phyloP scores from a whole-genome alignment of 2,113 vertebrate genomes.

The Mastomys coucha region DNA sequence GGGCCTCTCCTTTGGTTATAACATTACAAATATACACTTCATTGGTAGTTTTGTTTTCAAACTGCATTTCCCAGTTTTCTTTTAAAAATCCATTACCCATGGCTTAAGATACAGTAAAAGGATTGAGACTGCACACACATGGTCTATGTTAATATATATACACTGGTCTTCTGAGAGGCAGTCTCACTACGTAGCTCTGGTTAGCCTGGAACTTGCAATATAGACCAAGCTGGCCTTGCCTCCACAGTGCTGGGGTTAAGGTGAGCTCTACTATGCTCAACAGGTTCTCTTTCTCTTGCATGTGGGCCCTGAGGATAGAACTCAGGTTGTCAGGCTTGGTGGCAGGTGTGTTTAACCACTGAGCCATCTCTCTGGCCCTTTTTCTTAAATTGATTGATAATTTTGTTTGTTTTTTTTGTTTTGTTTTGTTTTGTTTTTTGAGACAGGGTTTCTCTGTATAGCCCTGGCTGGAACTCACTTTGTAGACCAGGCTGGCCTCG shows the following conservation, averaged over 20 bases:
- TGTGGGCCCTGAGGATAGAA: not conserved
- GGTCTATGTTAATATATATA: not conserved
- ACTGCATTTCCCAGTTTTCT: not conserved
- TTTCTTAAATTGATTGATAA: not conserved
- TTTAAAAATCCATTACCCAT: not conserved
- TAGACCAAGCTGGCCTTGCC: not conserved
- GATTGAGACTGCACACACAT: not conserved
- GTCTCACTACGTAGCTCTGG: not conserved
- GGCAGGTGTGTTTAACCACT: not conserved
- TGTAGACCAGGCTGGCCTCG: too few relatives aligned
- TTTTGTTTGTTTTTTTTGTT: too few relatives aligned
- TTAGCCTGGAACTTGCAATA: not conserved
- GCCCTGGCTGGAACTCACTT: too few relatives aligned
- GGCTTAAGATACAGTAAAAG: not conserved
- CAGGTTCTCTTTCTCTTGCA: not conserved
- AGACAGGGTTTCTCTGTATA: too few relatives aligned
- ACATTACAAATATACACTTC: not conserved
- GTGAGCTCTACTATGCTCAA: accelerated
- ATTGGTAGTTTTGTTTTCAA: not conserved
- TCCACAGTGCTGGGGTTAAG: not conserved
- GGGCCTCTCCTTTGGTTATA: not conserved
- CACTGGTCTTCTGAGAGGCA: not conserved
- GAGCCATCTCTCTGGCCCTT: not conserved
- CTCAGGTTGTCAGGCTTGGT: not conserved
- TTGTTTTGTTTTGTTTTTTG: too few relatives aligned